Base-by-base conservation (phyloP, 2,888 invertebrate genomes). In the Drosophila engyochracea region DNA sequence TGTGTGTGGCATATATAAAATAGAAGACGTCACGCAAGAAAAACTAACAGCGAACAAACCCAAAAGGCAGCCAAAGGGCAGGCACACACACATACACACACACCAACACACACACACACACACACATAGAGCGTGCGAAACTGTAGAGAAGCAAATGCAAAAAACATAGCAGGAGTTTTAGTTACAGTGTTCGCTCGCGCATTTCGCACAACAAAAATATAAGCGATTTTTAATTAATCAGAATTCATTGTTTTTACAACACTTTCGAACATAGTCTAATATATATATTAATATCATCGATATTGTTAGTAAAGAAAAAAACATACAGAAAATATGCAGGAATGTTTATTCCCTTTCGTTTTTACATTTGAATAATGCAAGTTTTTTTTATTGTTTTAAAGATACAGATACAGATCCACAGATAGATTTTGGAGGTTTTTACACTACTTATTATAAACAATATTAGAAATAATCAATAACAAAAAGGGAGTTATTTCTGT, bases 1-100 rank as follows among this genome's bases (percentile, higher is more conserved):
- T 64, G 37, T 51, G 64, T 64, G 55, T 76, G 77, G 74, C 79
- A 78, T 79, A 79, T 67, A 78, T 78, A 77, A 77, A 78, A 77
- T 73, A 60, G 51, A 72, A 68, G 67, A 72, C 55, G 77, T 44
- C 57, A 70, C 62, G 65, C 33, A 59, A 70, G 58, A 52, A 74
- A 74, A 74, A 69, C 70, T 64, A 71, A 71, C 63, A 64, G 59
- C 52, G 51, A 72, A 35, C 51, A 58, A 22, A 25, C 49, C 58
- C 30, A 58, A 55, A 65, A 58, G 37, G 57, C 41, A 70, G 67
- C 60, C 67, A 70, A 68, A 70, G 70, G 70, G 70, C 70, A 70
- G 51, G 53, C 70, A 64, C 57, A 68, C n/a, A 14, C 37, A 53
- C 53, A 59, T 44, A 67, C 33, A 52, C 44, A 37, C 41, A 35